phyloP scores from a whole-genome alignment of 1,140 invertebrate species.

The Teleogryllus occipitalis region DNA sequence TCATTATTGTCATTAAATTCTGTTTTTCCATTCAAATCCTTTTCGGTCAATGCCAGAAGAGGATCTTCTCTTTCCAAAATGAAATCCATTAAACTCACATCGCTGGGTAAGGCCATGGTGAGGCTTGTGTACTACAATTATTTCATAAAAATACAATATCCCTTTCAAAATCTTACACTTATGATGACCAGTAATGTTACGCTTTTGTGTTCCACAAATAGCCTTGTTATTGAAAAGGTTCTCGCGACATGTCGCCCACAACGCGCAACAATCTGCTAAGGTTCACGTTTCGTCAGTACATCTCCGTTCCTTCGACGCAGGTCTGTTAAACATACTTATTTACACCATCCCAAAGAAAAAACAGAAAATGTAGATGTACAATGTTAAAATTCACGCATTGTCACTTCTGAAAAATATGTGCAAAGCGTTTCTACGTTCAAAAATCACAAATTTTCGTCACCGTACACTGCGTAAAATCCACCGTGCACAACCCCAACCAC shows the following conservation, averaged over 20 bases:
- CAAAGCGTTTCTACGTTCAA: too few relatives aligned
- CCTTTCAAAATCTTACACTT: neutral
- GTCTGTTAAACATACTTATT: too few relatives aligned
- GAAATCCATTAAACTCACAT: constrained; percentile 21
- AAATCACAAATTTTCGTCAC: too few relatives aligned
- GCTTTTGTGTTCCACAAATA: neutral
- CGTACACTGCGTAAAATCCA: too few relatives aligned
- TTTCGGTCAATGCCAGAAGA: constrained; percentile 8
- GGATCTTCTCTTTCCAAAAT: constrained; percentile 18
- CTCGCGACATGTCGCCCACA: neutral
- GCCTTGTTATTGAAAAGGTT: neutral
- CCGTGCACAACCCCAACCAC: neutral
- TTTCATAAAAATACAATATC: neutral
- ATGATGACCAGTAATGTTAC: neutral
- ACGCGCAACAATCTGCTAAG: neutral
- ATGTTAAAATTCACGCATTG: too few relatives aligned
- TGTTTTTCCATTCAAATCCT: neutral
- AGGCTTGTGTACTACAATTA: neutral
- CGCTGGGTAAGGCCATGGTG: constrained; percentile 15
- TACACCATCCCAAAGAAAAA: too few relatives aligned
- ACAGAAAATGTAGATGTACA: too few relatives aligned
- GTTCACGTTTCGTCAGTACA: neutral
- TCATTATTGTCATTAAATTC: constrained; percentile 5
- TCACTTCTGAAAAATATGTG: too few relatives aligned
- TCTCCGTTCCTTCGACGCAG: neutral